A percentile compares a stretch with the other conserved stretches of the same genome.
These are phyloP conservation scores for Hemiprocne comata DNA, from an alignment of 2,113 vertebrate genomes.

Conservation along the genomic window DNA sequence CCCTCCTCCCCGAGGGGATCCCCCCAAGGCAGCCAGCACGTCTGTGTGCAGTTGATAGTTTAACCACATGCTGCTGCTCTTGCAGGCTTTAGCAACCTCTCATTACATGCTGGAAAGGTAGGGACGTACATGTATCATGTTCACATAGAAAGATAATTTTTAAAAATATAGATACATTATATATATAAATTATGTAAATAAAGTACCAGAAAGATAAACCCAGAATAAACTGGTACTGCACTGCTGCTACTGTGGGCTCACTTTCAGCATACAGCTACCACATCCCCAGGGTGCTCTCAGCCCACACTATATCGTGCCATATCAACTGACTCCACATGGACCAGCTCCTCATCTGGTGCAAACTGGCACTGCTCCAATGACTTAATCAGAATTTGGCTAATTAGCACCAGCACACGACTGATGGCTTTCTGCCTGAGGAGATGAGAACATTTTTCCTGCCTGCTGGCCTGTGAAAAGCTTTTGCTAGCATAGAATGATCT, in stretches of 20 bases:
- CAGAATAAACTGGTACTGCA: neutral
- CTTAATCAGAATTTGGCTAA: slow-evolving; percentile 46
- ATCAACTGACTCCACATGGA: neutral
- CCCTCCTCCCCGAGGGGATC: neutral
- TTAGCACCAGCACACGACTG: slow-evolving; percentile 3
- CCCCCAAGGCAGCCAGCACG: neutral
- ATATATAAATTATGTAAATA: neutral
- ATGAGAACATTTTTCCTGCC: slow-evolving; percentile 3
- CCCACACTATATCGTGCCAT: rapidly evolving
- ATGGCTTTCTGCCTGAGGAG: slow-evolving; percentile 39
- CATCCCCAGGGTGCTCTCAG: neutral
- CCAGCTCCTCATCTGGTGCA: slow-evolving; percentile 15
- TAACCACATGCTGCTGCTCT: neutral
- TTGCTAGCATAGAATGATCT: slow-evolving; percentile 20
- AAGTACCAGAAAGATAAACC: neutral
- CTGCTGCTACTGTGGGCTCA: neutral
- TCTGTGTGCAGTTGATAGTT: neutral
- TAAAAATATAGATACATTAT: neutral
- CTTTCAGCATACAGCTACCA: neutral
- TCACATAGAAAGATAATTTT: neutral
- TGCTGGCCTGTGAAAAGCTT: slow-evolving; percentile 49
- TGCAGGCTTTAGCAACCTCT: neutral
- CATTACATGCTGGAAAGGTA: neutral
- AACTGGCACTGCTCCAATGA: slow-evolving; percentile 21
- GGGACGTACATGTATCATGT: rapidly evolving